phyloP scores from a whole-genome alignment of 2,797 vertebrate species.

The Macropodus opercularis region DNA sequence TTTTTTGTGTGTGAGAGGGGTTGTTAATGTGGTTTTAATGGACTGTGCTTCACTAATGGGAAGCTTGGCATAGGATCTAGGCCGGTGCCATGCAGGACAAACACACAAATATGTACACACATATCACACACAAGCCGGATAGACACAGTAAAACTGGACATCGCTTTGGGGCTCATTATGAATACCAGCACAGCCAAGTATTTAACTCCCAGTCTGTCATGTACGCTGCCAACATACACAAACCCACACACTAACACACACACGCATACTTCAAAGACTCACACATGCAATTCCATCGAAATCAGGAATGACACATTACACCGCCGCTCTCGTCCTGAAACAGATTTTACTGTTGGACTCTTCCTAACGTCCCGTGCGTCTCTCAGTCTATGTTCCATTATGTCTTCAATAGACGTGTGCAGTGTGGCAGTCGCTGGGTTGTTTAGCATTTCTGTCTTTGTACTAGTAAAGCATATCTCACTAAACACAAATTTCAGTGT shows the following conservation, averaged over 20 bases:
- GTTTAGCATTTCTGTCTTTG: slow-evolving; percentile 13
- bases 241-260: slow-evolving; percentile 46
- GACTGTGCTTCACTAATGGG: slow-evolving; percentile 76
- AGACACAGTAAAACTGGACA: slow-evolving; percentile 72
- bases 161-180: slow-evolving; percentile 78
- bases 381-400: slow-evolving; percentile 30
- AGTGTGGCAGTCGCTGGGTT: slow-evolving; percentile 14
- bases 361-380: slow-evolving; percentile 11
- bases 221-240: slow-evolving; percentile 72
- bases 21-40: slow-evolving; percentile 80
- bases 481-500: slow-evolving; percentile 25
- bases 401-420: slow-evolving; percentile 13
- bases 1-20: slow-evolving; percentile 34
- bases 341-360: slow-evolving; percentile 67
- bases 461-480: too few relatives aligned
- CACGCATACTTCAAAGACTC: slow-evolving; percentile 50
- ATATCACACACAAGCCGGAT: slow-evolving; percentile 31
- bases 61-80: slow-evolving; percentile 72
- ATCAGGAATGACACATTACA: slow-evolving; percentile 64
- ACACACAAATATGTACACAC: slow-evolving; percentile 42
- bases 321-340: slow-evolving; percentile 59
- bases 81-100: slow-evolving; percentile 55
- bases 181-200: slow-evolving; percentile 76
- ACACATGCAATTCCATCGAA: slow-evolving; percentile 52
- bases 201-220: slow-evolving; percentile 77